A percentile compares a stretch with the other conserved stretches of the same genome.
phyloP scores from a whole-genome alignment of 2,888 invertebrate species.

The Spilosoma lubricipeda region DNA sequence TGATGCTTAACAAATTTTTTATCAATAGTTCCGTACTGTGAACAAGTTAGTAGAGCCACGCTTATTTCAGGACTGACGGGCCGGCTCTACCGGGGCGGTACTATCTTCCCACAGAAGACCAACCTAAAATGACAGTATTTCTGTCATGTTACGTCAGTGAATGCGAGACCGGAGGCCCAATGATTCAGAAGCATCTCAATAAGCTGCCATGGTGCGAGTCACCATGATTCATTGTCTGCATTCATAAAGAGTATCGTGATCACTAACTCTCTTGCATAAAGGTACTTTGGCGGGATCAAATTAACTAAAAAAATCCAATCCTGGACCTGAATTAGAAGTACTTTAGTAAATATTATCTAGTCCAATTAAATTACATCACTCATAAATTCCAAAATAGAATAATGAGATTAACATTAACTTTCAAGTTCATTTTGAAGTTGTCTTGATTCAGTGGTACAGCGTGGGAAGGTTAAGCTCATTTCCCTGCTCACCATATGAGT shows the following conservation, averaged over 20 bases:
- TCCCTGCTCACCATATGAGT: slow-evolving; percentile 11
- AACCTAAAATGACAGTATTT: no score
- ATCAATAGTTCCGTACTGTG: neutral
- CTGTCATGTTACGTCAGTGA: no score
- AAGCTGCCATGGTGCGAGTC: no score
- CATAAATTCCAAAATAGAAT: no score
- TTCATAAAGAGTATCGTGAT: no score
- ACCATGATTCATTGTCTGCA: no score
- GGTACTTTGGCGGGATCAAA: neutral
- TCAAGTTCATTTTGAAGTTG: slow-evolving; percentile 13
- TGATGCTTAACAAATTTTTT: neutral
- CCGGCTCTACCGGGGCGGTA: no score
- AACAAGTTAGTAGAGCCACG: neutral
- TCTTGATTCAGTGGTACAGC: slow-evolving; percentile 3
- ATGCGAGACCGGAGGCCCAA: no score
- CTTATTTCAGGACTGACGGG: neutral
- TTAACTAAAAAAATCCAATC: neutral
- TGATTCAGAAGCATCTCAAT: no score
- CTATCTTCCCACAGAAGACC: no score
- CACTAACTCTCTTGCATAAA: no score
- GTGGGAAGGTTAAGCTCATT: slow-evolving; percentile 23
- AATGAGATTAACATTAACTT: slow-evolving; percentile 20
- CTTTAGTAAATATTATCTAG: slow-evolving; percentile 6
- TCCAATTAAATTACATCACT: no score
- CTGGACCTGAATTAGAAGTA: slow-evolving; percentile 6